phyloP scores from a whole-genome alignment of 2,888 invertebrate species.

The Acrobasis repandana region DNA sequence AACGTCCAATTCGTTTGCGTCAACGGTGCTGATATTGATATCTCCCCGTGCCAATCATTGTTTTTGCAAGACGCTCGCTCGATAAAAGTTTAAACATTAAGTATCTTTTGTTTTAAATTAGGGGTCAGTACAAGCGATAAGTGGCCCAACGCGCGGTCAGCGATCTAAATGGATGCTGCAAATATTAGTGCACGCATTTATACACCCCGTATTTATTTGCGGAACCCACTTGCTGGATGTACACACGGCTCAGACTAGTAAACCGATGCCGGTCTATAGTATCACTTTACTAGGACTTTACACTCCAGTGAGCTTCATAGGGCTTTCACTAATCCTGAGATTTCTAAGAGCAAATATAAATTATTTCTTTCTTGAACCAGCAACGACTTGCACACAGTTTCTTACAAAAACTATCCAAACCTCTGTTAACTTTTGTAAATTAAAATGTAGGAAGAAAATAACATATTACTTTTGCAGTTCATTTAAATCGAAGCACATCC shows the following conservation, averaged over 20 bases:
- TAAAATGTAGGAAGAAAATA: neutral
- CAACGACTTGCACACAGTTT: neutral
- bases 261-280: slow-evolving; percentile 48
- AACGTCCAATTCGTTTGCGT: slow-evolving; percentile 50
- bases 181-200: slow-evolving; percentile 24
- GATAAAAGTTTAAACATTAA: slow-evolving; percentile 35
- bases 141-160: neutral
- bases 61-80: slow-evolving; percentile 39
- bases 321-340: slow-evolving; percentile 38
- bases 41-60: slow-evolving; percentile 31
- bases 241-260: slow-evolving; percentile 41
- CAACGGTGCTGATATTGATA: slow-evolving; percentile 52
- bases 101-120: slow-evolving; percentile 34
- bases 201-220: slow-evolving; percentile 33
- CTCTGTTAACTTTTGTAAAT: neutral
- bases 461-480: neutral
- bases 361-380: neutral
- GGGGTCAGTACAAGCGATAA: slow-evolving; percentile 33
- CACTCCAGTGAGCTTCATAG: slow-evolving; percentile 46
- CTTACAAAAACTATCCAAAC: neutral
- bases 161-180: neutral
- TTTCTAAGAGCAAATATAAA: neutral
- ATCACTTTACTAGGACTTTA: slow-evolving; percentile 51
- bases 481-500: slow-evolving; percentile 32
- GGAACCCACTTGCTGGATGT: slow-evolving; percentile 36